Percentiles rank a stretch among this genome's conserved stretches.
Conservation (phyloP, 2,888 invertebrate species). For the Fabriciana adippe region DNA sequence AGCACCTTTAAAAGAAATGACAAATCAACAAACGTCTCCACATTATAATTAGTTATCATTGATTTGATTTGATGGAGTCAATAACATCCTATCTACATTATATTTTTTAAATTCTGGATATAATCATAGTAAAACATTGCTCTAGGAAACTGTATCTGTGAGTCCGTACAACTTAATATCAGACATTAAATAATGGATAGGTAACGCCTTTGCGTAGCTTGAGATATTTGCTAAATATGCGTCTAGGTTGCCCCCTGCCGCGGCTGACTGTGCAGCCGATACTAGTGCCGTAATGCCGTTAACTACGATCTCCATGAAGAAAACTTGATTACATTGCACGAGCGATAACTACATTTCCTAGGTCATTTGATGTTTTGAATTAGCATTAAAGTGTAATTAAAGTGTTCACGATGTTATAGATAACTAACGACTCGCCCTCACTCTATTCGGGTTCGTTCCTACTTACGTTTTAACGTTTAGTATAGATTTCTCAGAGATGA, state of each 20-base stretch:
- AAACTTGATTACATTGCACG: slow-evolving; percentile 36
- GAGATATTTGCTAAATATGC: slow-evolving; percentile 35
- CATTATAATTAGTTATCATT: too few species aligned
- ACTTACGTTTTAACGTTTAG: too few species aligned
- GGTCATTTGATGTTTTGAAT: slow-evolving; percentile 29
- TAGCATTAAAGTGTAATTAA: slow-evolving; percentile 2
- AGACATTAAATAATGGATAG: slow-evolving; percentile 20
- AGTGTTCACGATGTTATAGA: not conserved
- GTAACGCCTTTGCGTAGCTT: slow-evolving; percentile 24
- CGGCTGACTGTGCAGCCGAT: slow-evolving; percentile 27
- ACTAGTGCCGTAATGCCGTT: slow-evolving; percentile 32
- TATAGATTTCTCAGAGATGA: too few species aligned
- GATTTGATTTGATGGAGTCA: too few species aligned
- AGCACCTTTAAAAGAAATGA: too few species aligned
- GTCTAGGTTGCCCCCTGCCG: slow-evolving; percentile 33
- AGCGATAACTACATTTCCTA: slow-evolving; percentile 37
- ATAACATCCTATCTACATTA: too few species aligned
- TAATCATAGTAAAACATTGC: not conserved
- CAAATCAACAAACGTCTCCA: too few species aligned
- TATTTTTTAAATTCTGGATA: not conserved
- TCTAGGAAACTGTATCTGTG: slow-evolving; percentile 2
- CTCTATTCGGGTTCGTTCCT: too few species aligned
- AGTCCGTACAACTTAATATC: slow-evolving; percentile 9
- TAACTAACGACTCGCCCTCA: too few species aligned
- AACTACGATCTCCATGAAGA: slow-evolving; percentile 39